Base-by-base conservation (phyloP, 2,888 invertebrate genomes). In the Apamea sordens region DNA sequence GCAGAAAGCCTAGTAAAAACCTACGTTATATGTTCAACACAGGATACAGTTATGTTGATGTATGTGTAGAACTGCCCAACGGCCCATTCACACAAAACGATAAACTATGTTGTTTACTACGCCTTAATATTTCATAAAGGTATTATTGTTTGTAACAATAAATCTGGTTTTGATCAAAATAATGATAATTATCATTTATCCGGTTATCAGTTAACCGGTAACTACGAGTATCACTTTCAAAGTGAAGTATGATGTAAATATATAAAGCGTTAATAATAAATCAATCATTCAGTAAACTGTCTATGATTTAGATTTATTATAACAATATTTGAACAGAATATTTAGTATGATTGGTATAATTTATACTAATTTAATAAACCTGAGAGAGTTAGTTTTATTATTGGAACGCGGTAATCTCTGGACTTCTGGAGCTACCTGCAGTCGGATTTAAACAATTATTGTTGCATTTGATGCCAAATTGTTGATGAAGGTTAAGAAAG, bases 81-180 rank as follows among this genome's bases (percentile, higher is more conserved):
- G 18, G 10, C 24, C 28, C 64, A 59, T 77, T 56, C 47, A 41
- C 18, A 67, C 32, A 32, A 59, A 69, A 50, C 63, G 3, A 70
- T 69, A 80, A 80, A 64, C 63, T 83, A 59, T 24, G 8, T 15
- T 41, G 47, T 77, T 83, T 65, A 61, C 76, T 65, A 68, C n/a
- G 18, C n/a, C 44, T 75, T 32, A 13, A 18, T 65, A 32, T 59
- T 75, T 41, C 41, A 47, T 13, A 44, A 13, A 36, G n/a, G 56
- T 73, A 41, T n/a, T n/a, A 74, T 79, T 82, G 32, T 53, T 59
- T 32, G 32, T 13, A 6, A 44, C 41, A 41, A 61, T 56, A 82
- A 61, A 82, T 59, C n/a, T 59, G 24, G 59, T 50, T 82, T 24
- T 50, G 21, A 50, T 44, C 50, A 74, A 59, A 50, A 67, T 74